Percentiles rank a stretch among this genome's conserved stretches.
Evolutionary conservation across 2,797 vertebrate genomes (phyloP).

Genomic region (Erithacus rubecula): DNA sequence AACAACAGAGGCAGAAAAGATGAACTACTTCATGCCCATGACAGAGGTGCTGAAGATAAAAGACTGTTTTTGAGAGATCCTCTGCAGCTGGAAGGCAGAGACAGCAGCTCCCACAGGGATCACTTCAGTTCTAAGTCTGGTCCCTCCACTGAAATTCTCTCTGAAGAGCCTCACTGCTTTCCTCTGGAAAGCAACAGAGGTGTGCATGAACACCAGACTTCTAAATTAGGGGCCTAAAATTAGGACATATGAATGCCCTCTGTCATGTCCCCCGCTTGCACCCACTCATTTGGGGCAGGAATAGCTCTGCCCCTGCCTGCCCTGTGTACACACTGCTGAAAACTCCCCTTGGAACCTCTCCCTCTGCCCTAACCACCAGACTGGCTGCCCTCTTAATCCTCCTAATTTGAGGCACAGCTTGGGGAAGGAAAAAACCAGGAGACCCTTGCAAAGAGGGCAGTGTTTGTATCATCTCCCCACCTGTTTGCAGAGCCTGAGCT

Average conservation of each 20-base stretch:
- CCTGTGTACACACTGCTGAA: neutral
- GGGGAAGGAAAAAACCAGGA: neutral
- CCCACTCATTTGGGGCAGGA: conserved; percentile 10
- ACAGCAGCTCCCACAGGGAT: neutral
- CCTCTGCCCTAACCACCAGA: neutral
- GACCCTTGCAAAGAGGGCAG: neutral
- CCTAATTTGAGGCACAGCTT: neutral
- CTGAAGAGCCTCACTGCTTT: neutral
- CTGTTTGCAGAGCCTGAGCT: neutral
- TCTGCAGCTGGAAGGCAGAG: neutral
- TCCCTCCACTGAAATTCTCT: neutral
- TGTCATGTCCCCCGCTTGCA: neutral
- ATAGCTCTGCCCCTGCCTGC: conserved; percentile 16
- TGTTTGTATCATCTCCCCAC: neutral
- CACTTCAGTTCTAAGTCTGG: neutral
- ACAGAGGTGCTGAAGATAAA: neutral
- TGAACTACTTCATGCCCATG: neutral
- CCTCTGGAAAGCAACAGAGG: neutral
- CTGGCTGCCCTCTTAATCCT: neutral
- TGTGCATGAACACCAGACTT: neutral
- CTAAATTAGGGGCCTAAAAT: neutral
- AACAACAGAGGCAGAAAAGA: neutral
- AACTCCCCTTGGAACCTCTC: neutral
- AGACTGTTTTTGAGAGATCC: neutral
- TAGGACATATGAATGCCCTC: neutral